These are phyloP conservation scores for Odontamblyopus rebecca DNA, from an alignment of 2,797 vertebrate genomes.

Conservation along the genomic window DNA sequence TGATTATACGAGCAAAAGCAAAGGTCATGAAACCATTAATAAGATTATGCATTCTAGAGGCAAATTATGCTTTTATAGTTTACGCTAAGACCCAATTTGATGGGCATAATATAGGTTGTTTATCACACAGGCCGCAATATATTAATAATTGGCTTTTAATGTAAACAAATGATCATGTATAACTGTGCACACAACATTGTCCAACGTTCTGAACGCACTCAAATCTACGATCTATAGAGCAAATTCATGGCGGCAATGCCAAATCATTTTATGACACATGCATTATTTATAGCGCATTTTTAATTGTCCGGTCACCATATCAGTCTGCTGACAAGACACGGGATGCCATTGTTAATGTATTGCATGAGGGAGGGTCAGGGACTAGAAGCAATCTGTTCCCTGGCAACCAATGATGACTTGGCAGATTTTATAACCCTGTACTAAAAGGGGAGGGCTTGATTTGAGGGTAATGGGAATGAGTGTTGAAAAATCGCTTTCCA, in stretches of 20 bases:
- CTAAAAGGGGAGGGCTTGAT: slow-evolving; percentile 22
- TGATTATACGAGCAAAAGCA: too few relatives aligned
- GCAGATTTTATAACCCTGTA: slow-evolving; percentile 39
- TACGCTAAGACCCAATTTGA: too few relatives aligned
- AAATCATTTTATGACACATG: slow-evolving; percentile 41
- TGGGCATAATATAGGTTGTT: too few relatives aligned
- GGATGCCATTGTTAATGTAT: slow-evolving; percentile 23
- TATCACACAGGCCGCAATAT: too few relatives aligned
- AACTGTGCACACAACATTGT: slow-evolving; percentile 22
- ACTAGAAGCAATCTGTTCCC: slow-evolving; percentile 28
- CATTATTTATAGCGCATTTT: slow-evolving; percentile 42
- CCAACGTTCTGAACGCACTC: slow-evolving; percentile 13
- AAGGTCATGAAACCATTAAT: too few relatives aligned
- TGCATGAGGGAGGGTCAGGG: slow-evolving; percentile 16
- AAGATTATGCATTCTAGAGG: too few relatives aligned
- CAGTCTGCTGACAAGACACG: slow-evolving; percentile 26
- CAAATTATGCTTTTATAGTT: too few relatives aligned
- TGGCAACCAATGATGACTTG: slow-evolving; percentile 38
- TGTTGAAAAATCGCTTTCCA: slow-evolving; percentile 26
- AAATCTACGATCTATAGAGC: slow-evolving; percentile 32
- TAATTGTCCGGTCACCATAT: slow-evolving; percentile 48
- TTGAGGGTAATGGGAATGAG: slow-evolving; percentile 36
- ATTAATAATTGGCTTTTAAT: neutral
- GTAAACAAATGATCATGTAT: slow-evolving; percentile 30
- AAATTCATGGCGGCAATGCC: slow-evolving; percentile 13